Conservation (phyloP, 2,113 vertebrate species). For the Cyphomyrus discorhynchus region DNA sequence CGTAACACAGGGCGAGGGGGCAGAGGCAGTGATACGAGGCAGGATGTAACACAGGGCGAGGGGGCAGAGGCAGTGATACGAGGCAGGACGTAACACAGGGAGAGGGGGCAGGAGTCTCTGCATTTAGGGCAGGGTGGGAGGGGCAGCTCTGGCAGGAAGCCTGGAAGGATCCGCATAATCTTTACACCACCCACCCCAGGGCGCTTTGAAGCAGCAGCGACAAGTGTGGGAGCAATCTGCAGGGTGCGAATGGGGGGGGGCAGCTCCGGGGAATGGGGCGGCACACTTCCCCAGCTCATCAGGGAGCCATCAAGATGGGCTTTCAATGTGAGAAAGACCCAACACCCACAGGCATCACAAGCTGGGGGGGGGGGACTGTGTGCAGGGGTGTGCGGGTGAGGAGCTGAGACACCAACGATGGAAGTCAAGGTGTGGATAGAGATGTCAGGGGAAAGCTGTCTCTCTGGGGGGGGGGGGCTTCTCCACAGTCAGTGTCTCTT, state of each 20-base stretch:
- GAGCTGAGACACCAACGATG: neutral
- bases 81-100: neutral
- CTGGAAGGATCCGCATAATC: neutral
- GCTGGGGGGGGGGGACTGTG: neutral
- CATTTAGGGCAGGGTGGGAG: neutral
- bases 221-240: neutral
- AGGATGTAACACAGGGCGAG: too few species aligned
- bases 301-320: conserved; percentile 1
- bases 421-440: neutral
- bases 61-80: neutral
- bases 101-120: too few species aligned
- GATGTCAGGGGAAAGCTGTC: neutral
- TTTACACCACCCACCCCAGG: neutral
- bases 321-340: neutral
- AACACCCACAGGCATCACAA: neutral
- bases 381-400: neutral
- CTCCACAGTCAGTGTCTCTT: neutral
- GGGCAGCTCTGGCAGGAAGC: conserved; percentile 10
- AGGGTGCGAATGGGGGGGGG: neutral
- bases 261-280: neutral
- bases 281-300: neutral
- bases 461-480: neutral
- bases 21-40: too few species aligned
- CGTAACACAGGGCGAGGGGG: too few species aligned
- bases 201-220: conserved; percentile 13